phyloP scores from a whole-genome alignment of 2,113 vertebrate species.

The Anthoscopus minutus region DNA sequence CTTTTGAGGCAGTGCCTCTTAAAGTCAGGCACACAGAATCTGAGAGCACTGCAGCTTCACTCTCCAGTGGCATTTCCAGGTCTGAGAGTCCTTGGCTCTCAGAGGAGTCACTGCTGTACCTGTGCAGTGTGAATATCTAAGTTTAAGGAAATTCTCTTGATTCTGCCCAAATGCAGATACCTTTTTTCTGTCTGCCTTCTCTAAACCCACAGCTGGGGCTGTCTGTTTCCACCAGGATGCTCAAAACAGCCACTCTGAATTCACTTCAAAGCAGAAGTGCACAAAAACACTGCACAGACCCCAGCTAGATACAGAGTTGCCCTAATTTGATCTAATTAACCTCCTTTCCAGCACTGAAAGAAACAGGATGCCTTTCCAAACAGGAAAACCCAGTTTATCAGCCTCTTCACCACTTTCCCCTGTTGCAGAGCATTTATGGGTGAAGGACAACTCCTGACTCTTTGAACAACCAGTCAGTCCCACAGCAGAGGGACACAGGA shows the following conservation, averaged over 20 bases:
- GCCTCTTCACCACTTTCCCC: neutral
- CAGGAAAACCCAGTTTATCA: neutral
- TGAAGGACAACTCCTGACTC: neutral
- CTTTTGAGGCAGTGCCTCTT: neutral
- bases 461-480: neutral
- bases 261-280: constrained; percentile 17
- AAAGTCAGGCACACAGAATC: neutral
- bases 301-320: neutral
- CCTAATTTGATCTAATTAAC: constrained; percentile 30
- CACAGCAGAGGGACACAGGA: neutral
- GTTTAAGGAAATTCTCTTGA: neutral
- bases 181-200: neutral
- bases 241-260: neutral
- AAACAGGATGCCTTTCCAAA: neutral
- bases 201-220: neutral
- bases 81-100: neutral
- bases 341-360: neutral
- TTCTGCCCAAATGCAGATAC: neutral
- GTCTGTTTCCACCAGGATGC: neutral
- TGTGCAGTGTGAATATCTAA: neutral
- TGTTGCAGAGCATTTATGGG: neutral
- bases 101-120: neutral
- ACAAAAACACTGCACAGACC: neutral
- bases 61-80: neutral
- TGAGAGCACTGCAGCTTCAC: neutral